Evolutionary conservation across 2,888 invertebrate genomes (phyloP).

Genomic region (Melanargia galathea): DNA sequence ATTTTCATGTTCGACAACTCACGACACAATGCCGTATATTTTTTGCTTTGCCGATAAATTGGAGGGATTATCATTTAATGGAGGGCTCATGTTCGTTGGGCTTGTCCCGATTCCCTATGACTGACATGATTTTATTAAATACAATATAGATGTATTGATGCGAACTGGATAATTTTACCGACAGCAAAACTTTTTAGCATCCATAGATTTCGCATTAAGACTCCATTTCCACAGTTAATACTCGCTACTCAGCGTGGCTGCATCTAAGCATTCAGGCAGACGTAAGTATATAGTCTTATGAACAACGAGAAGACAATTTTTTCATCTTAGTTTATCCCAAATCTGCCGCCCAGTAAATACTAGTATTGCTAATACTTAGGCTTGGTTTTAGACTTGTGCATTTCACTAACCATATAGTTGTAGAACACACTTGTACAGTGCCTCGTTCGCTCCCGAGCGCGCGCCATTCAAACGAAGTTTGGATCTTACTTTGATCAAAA

Average conservation of each 20-base stretch:
- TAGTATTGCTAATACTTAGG: not conserved
- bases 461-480: too few relatives aligned
- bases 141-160: conserved; percentile 63
- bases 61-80: conserved; percentile 82
- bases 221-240: not conserved
- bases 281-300: not conserved
- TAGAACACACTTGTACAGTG: too few relatives aligned
- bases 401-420: too few relatives aligned
- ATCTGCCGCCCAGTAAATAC: not conserved
- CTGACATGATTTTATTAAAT: conserved; percentile 80
- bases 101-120: conserved; percentile 77
- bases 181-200: not conserved
- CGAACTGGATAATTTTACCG: conserved; percentile 29
- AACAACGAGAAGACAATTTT: not conserved
- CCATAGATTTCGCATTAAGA: not conserved
- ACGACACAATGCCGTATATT: conserved; percentile 76
- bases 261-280: not conserved
- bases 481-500: too few relatives aligned
- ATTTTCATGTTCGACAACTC: conserved; percentile 82
- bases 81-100: conserved; percentile 80
- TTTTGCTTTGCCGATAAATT: conserved; percentile 80
- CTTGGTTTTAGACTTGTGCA: not conserved
- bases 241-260: not conserved
- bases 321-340: not conserved
- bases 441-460: too few relatives aligned